Percentiles rank a stretch among this genome's conserved stretches.
phyloP scores from a whole-genome alignment of 2,888 invertebrate genomes.

The Myopa testacea region DNA sequence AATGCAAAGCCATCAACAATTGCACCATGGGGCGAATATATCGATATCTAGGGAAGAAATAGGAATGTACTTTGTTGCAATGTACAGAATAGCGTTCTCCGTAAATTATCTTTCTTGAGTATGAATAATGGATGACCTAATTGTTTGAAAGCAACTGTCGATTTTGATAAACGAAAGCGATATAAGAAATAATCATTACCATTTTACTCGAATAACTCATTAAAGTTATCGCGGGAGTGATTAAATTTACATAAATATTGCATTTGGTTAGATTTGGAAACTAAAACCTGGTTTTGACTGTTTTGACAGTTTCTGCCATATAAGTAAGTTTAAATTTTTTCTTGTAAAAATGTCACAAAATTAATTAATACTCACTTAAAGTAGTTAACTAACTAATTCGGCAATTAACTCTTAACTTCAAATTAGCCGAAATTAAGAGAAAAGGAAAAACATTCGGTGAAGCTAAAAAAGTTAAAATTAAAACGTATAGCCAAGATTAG shows the following conservation, averaged over 20 bases:
- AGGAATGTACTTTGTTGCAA: not conserved
- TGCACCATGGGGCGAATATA: constrained; percentile 11
- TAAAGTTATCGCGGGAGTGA: not conserved
- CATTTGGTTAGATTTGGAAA: not conserved
- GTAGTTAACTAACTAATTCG: not conserved
- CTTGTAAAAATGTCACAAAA: too few species aligned
- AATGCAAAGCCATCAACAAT: not conserved
- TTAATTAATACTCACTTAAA: not conserved
- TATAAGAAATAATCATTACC: not conserved
- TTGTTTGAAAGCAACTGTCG: not conserved
- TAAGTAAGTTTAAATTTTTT: too few species aligned
- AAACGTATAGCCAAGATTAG: too few species aligned
- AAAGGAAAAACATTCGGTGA: too few species aligned
- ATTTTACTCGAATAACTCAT: not conserved
- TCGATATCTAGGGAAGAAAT: not conserved
- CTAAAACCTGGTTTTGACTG: not conserved
- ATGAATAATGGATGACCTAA: not conserved
- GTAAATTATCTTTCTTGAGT: not conserved
- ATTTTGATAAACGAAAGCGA: not conserved
- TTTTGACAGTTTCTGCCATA: too few species aligned
- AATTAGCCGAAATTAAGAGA: too few species aligned
- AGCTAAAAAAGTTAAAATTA: too few species aligned
- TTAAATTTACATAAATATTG: not conserved
- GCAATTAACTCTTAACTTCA: too few species aligned
- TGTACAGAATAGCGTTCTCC: not conserved